Percentiles rank a stretch among this genome's conserved stretches.
Evolutionary conservation across 2,797 vertebrate species (phyloP).

Genomic region (Stomatorhinus walkeri): DNA sequence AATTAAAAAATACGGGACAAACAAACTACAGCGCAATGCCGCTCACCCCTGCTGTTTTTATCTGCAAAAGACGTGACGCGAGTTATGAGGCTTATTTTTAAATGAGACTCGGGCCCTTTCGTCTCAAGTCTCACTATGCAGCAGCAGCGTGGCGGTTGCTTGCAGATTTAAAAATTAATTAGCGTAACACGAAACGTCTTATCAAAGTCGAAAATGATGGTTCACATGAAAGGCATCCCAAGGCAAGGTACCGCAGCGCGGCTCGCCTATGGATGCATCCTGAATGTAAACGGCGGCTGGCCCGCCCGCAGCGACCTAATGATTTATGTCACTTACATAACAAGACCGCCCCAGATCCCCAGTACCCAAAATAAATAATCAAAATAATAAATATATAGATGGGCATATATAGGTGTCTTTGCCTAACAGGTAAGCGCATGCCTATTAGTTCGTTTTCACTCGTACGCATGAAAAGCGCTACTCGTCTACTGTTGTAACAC

Average conservation of each 20-base stretch:
- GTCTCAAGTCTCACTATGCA: background rate
- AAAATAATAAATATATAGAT: background rate
- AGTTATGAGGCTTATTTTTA: background rate
- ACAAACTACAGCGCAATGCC: background rate
- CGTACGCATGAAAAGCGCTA: background rate
- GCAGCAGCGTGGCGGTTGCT: background rate
- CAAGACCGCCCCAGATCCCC: background rate
- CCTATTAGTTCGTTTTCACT: background rate
- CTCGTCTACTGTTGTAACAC: background rate
- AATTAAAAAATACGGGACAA: background rate
- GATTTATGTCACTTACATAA: background rate
- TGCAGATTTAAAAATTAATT: slow-evolving; percentile 10
- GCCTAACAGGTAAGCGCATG: background rate
- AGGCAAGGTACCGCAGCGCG: background rate
- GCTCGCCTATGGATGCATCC: background rate
- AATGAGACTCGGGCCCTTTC: background rate
- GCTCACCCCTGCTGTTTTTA: background rate
- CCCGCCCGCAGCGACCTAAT: background rate
- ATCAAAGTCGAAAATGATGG: slow-evolving; percentile 8
- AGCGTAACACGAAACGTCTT: background rate
- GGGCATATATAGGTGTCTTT: background rate
- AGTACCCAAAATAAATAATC: background rate
- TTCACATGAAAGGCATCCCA: background rate
- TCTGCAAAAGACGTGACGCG: background rate
- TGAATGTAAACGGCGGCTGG: background rate